Conservation (phyloP, 2,888 invertebrate genomes). For the Aleiodes testaceus region DNA sequence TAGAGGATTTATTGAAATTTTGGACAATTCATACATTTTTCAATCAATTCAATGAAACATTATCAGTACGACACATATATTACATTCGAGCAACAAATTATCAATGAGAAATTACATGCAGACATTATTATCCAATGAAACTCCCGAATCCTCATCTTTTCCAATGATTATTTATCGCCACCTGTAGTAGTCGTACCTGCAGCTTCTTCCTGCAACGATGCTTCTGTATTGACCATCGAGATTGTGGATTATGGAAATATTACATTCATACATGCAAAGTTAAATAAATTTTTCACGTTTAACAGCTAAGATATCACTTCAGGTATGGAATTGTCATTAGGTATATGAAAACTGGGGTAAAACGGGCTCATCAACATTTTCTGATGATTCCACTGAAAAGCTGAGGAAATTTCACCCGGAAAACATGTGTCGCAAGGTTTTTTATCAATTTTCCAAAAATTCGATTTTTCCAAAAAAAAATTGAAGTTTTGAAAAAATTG, state of each 20-base stretch:
- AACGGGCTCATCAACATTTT: too few relatives aligned
- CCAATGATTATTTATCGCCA: conserved; percentile 36
- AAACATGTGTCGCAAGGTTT: too few relatives aligned
- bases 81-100: conserved; percentile 61
- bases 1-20: too few relatives aligned
- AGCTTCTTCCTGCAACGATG: conserved; percentile 61
- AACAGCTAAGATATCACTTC: conserved; percentile 60
- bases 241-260: conserved; percentile 62
- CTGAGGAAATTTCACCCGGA: too few relatives aligned
- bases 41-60: conserved; percentile 42
- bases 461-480: too few relatives aligned
- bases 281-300: conserved; percentile 56
- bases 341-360: too few relatives aligned
- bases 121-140: conserved; percentile 49
- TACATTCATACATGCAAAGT: conserved; percentile 54
- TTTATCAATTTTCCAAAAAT: too few relatives aligned
- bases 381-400: too few relatives aligned
- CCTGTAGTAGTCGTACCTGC: conserved; percentile 54
- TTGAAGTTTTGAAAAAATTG: too few relatives aligned
- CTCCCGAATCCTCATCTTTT: conserved; percentile 48
- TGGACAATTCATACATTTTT: too few relatives aligned
- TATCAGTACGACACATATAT: conserved; percentile 67
- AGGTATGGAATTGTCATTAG: conserved; percentile 63
- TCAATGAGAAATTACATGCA: conserved; percentile 57
- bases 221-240: conserved; percentile 55